Conservation (phyloP, 1,140 invertebrate genomes). For the Trichonephila inaurata region DNA sequence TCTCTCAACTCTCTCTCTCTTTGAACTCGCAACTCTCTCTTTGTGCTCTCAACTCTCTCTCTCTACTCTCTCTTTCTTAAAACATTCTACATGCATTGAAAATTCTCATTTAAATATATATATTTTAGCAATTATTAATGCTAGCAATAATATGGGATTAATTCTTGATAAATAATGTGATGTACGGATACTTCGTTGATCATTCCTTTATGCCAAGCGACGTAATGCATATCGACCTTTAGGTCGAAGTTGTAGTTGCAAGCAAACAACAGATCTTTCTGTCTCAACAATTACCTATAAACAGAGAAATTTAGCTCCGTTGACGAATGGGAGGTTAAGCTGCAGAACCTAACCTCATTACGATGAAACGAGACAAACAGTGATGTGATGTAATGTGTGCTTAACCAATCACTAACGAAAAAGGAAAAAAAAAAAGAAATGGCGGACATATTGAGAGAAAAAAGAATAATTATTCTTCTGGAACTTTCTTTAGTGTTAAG, state of each 20-base stretch:
- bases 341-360: constrained; percentile 15
- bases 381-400: background rate
- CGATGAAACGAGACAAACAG: background rate
- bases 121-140: too few species aligned
- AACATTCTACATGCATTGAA: too few species aligned
- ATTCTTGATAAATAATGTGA: too few species aligned
- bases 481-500: too few species aligned
- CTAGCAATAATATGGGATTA: too few species aligned
- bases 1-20: too few species aligned
- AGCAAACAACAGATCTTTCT: background rate
- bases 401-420: background rate
- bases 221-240: background rate
- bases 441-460: background rate
- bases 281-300: constrained; percentile 11
- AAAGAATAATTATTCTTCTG: background rate
- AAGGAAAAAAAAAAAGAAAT: background rate
- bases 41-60: too few species aligned
- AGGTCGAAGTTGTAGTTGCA: background rate
- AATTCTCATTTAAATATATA: too few species aligned
- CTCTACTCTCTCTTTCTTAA: too few species aligned
- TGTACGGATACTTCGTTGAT: background rate
- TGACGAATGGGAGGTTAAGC: constrained; percentile 13
- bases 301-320: background rate
- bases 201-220: background rate
- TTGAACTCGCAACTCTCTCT: too few species aligned